Conservation (phyloP, 2,113 vertebrate species). For the Diphyllodes magnificus region DNA sequence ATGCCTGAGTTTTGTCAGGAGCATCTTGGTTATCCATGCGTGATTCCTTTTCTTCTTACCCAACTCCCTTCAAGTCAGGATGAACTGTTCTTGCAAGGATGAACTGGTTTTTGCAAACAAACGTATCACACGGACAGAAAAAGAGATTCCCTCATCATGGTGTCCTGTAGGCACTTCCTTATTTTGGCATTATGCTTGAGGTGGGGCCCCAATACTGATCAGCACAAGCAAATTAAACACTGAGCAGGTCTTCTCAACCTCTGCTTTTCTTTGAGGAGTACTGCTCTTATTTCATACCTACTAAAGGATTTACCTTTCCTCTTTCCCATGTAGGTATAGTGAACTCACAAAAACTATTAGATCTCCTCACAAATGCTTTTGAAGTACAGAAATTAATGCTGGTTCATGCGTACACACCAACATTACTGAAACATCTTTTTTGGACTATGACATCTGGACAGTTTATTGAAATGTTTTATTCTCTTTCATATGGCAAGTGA, state of each 20-base stretch:
- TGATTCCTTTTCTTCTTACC: background rate
- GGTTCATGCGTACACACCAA: background rate
- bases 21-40: background rate
- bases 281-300: background rate
- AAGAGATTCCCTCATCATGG: background rate
- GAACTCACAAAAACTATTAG: background rate
- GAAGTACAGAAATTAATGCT: background rate
- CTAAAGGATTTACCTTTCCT: background rate
- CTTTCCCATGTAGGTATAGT: background rate
- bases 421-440: background rate
- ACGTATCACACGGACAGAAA: rapidly evolving
- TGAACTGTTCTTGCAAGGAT: background rate
- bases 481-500: background rate
- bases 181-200: background rate
- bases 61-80: background rate
- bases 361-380: background rate
- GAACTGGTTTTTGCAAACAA: background rate
- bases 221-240: background rate
- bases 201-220: background rate
- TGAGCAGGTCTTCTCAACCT: background rate
- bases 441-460: background rate
- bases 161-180: background rate
- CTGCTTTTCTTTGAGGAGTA: background rate
- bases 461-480: background rate
- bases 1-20: background rate